These are phyloP conservation scores for Diploptera punctata DNA, from an alignment of 2,888 invertebrate species.

Conservation along the genomic window DNA sequence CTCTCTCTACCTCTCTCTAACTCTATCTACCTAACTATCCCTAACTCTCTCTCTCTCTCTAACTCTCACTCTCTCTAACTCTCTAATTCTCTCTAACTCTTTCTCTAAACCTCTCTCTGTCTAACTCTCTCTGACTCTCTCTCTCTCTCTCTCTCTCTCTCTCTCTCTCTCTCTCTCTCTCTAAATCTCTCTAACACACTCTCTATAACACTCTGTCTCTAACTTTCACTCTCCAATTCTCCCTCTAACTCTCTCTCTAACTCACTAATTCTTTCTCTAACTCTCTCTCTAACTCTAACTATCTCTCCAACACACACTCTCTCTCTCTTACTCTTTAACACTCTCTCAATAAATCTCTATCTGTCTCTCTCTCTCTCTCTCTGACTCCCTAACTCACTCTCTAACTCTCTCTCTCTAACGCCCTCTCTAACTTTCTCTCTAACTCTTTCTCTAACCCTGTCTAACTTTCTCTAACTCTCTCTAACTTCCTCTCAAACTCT, in stretches of 20 bases:
- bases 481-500: background rate
- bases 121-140: background rate
- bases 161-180: no score
- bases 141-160: background rate
- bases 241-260: no score
- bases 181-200: background rate
- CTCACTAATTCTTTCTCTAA: no score
- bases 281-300: no score
- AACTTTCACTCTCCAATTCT: no score
- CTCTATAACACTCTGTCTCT: background rate
- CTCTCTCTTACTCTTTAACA: background rate
- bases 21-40: no score
- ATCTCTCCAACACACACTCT: background rate
- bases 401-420: no score
- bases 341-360: background rate
- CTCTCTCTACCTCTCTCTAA: background rate
- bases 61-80: background rate
- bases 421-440: no score
- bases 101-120: background rate
- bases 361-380: no score
- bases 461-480: no score
- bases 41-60: background rate
- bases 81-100: background rate
- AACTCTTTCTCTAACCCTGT: no score
- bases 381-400: no score